A percentile compares a stretch with the other conserved stretches of the same genome.
Evolutionary conservation across 2,888 invertebrate genomes (phyloP).

Genomic region (Noctua janthina): DNA sequence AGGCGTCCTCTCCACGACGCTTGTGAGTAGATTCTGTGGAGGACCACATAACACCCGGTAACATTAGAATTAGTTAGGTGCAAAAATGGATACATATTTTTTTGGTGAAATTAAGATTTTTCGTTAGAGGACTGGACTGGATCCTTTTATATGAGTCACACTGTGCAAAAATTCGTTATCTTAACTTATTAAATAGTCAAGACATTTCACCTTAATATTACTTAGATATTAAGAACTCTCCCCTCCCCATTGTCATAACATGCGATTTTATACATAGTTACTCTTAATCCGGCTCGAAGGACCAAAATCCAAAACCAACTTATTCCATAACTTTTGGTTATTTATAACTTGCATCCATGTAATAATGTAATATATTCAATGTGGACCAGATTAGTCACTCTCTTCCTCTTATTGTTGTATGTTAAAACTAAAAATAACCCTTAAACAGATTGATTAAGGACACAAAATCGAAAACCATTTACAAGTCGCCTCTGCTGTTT

Average conservation of each 20-base stretch:
- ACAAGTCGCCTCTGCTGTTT: neutral
- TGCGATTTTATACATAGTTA: slow-evolving; percentile 40
- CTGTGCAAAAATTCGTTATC: slow-evolving; percentile 17
- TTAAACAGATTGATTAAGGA: slow-evolving; percentile 20
- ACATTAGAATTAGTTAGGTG: slow-evolving; percentile 61
- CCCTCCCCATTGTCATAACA: slow-evolving; percentile 11
- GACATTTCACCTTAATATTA: neutral
- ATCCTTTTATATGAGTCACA: slow-evolving; percentile 22
- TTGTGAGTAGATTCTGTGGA: slow-evolving; percentile 96
- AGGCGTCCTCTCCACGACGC: slow-evolving; percentile 97
- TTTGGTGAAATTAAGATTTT: slow-evolving; percentile 39
- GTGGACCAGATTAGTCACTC: slow-evolving; percentile 44
- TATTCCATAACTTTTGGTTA: slow-evolving; percentile 11
- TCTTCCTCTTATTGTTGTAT: slow-evolving; percentile 3
- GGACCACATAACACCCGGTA: slow-evolving; percentile 81
- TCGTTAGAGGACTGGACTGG: slow-evolving; percentile 25
- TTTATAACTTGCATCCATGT: slow-evolving; percentile 47
- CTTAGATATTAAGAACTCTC: slow-evolving; percentile 1
- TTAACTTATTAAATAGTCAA: too few species aligned
- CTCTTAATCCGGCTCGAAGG: slow-evolving; percentile 22
- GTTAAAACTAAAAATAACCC: slow-evolving; percentile 38
- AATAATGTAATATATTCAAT: slow-evolving; percentile 43
- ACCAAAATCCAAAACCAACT: slow-evolving; percentile 54
- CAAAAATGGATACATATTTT: slow-evolving; percentile 23
- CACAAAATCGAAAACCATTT: slow-evolving; percentile 14